Evolutionary conservation across 2,113 vertebrate genomes (phyloP), one percentile per base, ranked within the genome.

Genomic region (Sphyrna mokarran): DNA sequence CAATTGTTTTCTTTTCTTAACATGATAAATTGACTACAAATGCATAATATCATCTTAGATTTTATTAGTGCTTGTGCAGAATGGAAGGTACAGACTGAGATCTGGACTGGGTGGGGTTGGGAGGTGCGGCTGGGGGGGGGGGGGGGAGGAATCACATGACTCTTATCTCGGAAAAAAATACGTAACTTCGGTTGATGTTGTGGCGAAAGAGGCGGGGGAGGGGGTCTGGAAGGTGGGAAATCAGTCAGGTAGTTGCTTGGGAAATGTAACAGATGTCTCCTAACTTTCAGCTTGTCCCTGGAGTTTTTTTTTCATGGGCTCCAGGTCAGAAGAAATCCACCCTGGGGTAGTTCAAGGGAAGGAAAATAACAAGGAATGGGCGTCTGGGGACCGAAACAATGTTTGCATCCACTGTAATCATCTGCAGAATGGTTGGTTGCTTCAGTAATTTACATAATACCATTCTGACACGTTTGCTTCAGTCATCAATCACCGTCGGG

Each of bases 391-490:
- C 97, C 96, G 96, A 97, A 97, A 97, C 97, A 98, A 97, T 97
- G 98, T 97, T 99, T 98, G 97, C 97, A 97, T 98, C 98, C 97
- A 97, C 98, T 98, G 97, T 98, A 98, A 99, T 98, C 98, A 98
- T 98, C 98, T 98, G 98, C 97, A 98, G 98, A 97, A 98, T 98
- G 98, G 98, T 98, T 97, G 97, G 97, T 98, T 98, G 98, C 97
- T 98, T 98, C 96, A 97, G 97, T 98, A 97, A 99, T 99, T 99
- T 99, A 98, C 98, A 98, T 99, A 99, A 98, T 98, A 98, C 98
- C 98, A 97, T 98, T 98, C 98, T 97, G 98, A 98, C 98, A 98
- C 97, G 87, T 98, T 98, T 97, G 97, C 98, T 98, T 97, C 97
- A 97, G 97, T 97, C 98, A 98, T 98, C 98, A 98, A 98, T 98